Conservation (phyloP, 1,140 invertebrate species). For the Ostrea edulis region DNA sequence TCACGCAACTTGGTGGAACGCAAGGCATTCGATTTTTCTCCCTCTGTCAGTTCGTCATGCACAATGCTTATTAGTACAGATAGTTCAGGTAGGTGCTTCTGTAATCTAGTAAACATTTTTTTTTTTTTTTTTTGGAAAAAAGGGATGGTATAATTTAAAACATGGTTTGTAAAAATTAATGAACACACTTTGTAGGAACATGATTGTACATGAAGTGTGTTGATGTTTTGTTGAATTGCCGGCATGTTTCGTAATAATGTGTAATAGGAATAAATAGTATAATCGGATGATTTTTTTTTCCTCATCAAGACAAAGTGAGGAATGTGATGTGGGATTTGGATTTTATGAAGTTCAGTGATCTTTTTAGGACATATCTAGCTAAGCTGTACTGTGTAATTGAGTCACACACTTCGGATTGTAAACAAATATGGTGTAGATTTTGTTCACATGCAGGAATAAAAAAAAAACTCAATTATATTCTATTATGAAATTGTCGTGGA, state of each 20-base stretch:
- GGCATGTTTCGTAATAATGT: not conserved
- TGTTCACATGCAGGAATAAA: not conserved
- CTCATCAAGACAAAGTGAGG: not conserved
- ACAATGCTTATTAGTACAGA: slow-evolving; percentile 36
- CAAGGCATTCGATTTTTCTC: slow-evolving; percentile 26
- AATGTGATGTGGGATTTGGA: not conserved
- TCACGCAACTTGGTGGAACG: slow-evolving; percentile 27
- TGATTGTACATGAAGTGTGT: not conserved
- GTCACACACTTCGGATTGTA: not conserved
- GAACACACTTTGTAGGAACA: not conserved
- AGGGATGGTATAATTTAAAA: slow-evolving; percentile 2
- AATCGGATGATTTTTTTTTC: not conserved
- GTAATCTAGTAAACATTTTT: not conserved
- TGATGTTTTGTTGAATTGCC: not conserved
- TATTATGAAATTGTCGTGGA: not conserved
- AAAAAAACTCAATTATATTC: not conserved
- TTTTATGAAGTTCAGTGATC: not conserved
- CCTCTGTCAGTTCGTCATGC: slow-evolving; percentile 4
- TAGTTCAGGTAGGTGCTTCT: slow-evolving; percentile 13
- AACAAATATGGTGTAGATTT: too few relatives aligned
- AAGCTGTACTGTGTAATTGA: not conserved
- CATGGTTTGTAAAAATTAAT: slow-evolving; percentile 24
- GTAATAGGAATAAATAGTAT: not conserved
- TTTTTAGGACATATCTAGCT: not conserved
- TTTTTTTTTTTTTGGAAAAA: not conserved